Percentiles rank a stretch among this genome's conserved stretches.
These are phyloP conservation scores for Prolemur simus DNA, from an alignment of 2,113 vertebrate genomes.

Conservation along the genomic window DNA sequence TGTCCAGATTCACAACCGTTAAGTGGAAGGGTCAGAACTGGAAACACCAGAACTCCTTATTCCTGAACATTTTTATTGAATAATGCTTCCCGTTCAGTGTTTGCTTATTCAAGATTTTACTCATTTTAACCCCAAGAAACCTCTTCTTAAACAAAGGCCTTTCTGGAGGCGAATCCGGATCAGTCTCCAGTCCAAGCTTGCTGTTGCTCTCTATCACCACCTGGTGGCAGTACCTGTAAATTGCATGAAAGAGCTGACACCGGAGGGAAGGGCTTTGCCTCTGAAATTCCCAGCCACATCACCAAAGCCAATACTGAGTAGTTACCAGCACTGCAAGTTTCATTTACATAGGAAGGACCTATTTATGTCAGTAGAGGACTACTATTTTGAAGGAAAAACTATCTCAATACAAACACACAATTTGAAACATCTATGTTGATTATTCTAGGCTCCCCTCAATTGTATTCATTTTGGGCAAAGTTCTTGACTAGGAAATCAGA, in stretches of 20 bases:
- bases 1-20: neutral
- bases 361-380: neutral
- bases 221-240: neutral
- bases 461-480: neutral
- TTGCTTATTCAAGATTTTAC: neutral
- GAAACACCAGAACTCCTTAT: neutral
- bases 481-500: slow-evolving; percentile 32
- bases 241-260: neutral
- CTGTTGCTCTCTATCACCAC: neutral
- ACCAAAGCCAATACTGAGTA: neutral
- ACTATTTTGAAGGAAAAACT: neutral
- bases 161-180: neutral
- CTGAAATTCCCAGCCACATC: neutral
- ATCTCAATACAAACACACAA: neutral
- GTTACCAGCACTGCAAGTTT: neutral
- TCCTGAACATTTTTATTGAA: neutral
- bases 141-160: neutral
- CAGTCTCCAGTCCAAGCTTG: neutral
- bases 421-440: slow-evolving; percentile 5
- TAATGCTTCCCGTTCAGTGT: neutral
- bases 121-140: neutral
- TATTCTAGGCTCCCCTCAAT: slow-evolving; percentile 4
- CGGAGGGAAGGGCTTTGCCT: neutral
- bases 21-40: neutral
- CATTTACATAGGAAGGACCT: neutral